Base-by-base conservation (phyloP, 2,888 invertebrate species). In the Eristalis arbustorum region DNA sequence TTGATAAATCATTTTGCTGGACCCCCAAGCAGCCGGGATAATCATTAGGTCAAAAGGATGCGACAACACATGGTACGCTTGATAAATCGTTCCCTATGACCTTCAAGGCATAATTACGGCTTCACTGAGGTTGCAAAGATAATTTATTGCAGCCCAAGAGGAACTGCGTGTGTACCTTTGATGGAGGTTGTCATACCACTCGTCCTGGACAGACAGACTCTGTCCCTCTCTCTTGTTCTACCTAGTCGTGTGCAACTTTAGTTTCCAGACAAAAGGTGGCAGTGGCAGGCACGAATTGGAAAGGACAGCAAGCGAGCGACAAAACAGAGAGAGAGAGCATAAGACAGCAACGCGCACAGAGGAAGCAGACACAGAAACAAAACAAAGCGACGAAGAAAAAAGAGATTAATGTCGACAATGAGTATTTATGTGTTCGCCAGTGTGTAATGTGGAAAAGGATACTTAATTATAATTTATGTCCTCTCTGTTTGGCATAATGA, bases 391-490 rank as follows among this genome's bases (percentile, higher is more conserved):
- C 22, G 66, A 63, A 73, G 28, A 69, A 57, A 73, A 37, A 74
- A 84, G 56, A 85, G 85, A 85, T 85, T 81, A 85, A 85, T 85
- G 85, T 85, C 77, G 76, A 77, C 85, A 85, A 77, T 85, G 77
- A 85, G 85, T 85, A 85, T 85, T 85, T 85, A 85, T 85, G 85
- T 85, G 85, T 85, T 82, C 73, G 72, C 82, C 84, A 79, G 79
- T 75, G 71, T 79, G 84, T 84, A 74, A 88, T 80, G 81, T 78
- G 79, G 34, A 77, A 88, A 84, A 84, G 88, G 88, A 78, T 78
- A 84, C 81, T 88, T 88, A 88, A 88, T 88, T 88, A 88, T 88
- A 88, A 88, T 88, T 88, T 88, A 88, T 88, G 79, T 84, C 76
- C 88, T 81, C 84, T 81, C 69, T 66, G 61, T 88, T 88, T 88